Conservation (phyloP, 2,113 vertebrate species). For the Entelurus aequoreus region DNA sequence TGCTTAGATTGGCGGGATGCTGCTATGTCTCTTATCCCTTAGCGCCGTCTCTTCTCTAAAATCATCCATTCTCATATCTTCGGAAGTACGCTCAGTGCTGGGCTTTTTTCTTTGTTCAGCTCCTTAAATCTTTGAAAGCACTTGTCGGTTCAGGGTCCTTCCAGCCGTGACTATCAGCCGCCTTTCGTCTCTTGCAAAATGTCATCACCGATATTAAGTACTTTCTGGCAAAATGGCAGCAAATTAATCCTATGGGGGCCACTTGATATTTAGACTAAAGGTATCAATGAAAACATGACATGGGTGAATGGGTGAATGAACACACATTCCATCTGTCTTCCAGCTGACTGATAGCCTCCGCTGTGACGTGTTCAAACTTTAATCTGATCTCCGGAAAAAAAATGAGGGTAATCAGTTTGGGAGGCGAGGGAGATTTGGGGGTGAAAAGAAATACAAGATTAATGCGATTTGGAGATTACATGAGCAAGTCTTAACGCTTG, state of each 20-base stretch:
- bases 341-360: slow-evolving; percentile 29
- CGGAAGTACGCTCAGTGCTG: neutral
- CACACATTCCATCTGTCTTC: slow-evolving; percentile 12
- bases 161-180: slow-evolving; percentile 36
- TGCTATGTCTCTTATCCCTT: neutral
- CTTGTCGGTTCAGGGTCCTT: slow-evolving; percentile 35
- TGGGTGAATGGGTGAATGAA: slow-evolving; percentile 27
- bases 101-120: neutral
- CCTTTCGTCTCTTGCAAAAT: slow-evolving; percentile 45
- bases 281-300: slow-evolving; percentile 32
- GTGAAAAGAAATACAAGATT: slow-evolving; percentile 36
- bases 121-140: neutral
- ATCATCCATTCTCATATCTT: slow-evolving; percentile 1
- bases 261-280: slow-evolving; percentile 56
- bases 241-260: slow-evolving; percentile 36
- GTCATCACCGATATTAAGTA: slow-evolving; percentile 48
- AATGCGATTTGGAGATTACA: slow-evolving; percentile 47
- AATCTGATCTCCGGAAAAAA: slow-evolving; percentile 47
- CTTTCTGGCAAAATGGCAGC: slow-evolving; percentile 39
- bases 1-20: slow-evolving; percentile 4
- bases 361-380: slow-evolving; percentile 42
- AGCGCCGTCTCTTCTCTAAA: slow-evolving; percentile 1
- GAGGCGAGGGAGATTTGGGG: slow-evolving; percentile 43
- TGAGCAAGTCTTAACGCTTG: slow-evolving; percentile 16
- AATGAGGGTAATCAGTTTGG: slow-evolving; percentile 58